Conservation (phyloP, 2,797 vertebrate species). For the Sebastiscus albofasciatus region DNA sequence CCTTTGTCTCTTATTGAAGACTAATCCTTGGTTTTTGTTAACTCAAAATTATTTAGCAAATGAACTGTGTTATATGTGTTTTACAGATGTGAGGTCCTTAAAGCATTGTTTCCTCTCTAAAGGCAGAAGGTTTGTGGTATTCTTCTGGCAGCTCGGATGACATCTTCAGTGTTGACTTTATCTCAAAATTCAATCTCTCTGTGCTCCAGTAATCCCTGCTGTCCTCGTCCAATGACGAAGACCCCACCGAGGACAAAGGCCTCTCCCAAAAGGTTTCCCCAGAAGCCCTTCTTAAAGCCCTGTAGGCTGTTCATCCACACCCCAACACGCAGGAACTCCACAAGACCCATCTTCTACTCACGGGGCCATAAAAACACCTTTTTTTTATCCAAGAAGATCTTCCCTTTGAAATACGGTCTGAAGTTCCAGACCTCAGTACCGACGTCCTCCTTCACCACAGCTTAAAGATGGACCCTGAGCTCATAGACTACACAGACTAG, state of each 20-base stretch:
- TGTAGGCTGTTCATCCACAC: slow-evolving; percentile 90
- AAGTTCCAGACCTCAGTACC: slow-evolving; percentile 90
- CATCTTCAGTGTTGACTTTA: slow-evolving; percentile 73
- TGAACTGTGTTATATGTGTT: not conserved
- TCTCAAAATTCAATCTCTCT: too few species aligned
- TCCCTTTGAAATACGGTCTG: slow-evolving; percentile 89
- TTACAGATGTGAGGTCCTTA: not conserved
- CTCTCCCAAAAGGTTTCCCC: slow-evolving; percentile 91
- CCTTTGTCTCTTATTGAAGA: slow-evolving; percentile 10
- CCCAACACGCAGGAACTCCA: slow-evolving; percentile 77
- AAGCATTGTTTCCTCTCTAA: slow-evolving; percentile 38
- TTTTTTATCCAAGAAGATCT: slow-evolving; percentile 93
- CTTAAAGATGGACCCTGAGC: slow-evolving; percentile 90
- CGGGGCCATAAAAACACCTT: slow-evolving; percentile 87
- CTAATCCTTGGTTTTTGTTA: slow-evolving; percentile 24
- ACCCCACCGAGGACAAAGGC: slow-evolving; percentile 93
- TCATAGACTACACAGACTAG: slow-evolving; percentile 51
- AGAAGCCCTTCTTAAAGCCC: slow-evolving; percentile 87
- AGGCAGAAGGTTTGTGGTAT: slow-evolving; percentile 67
- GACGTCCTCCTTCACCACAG: slow-evolving; percentile 94
- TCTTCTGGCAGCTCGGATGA: slow-evolving; percentile 86
- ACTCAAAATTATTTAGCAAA: slow-evolving; percentile 20
- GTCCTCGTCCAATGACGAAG: slow-evolving; percentile 66
- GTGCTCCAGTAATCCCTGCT: too few species aligned
- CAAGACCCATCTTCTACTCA: too few species aligned